Conservation (phyloP, 1,140 invertebrate genomes). For the Ganaspis sp. region DNA sequence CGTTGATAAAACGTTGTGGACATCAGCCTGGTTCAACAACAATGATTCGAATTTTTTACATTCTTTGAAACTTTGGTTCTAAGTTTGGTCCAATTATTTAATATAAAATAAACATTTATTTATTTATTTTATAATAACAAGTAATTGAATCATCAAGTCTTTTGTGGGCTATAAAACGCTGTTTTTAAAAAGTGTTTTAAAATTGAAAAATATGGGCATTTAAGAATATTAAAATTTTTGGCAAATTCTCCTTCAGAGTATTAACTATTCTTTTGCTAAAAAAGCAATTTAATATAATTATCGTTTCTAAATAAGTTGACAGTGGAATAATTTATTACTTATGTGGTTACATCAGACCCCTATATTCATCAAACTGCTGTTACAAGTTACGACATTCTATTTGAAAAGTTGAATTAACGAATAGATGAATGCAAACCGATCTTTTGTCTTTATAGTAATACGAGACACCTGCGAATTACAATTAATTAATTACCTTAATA, state of each 20-base stretch:
- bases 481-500: background rate
- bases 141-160: too few relatives aligned
- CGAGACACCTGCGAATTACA: background rate
- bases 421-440: background rate
- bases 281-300: conserved; percentile 13
- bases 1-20: too few relatives aligned
- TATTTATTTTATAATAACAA: too few relatives aligned
- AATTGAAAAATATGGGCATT: too few relatives aligned
- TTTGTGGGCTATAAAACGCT: too few relatives aligned
- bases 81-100: too few relatives aligned
- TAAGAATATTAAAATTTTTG: too few relatives aligned
- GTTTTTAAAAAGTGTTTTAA: too few relatives aligned
- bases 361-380: conserved; percentile 25
- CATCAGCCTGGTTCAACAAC: too few relatives aligned
- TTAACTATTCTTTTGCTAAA: background rate
- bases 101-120: too few relatives aligned
- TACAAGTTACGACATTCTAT: conserved; percentile 28
- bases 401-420: conserved; percentile 7
- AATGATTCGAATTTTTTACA: too few relatives aligned
- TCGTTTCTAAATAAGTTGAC: conserved; percentile 24
- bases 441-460: background rate
- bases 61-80: too few relatives aligned
- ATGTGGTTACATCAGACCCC: conserved; percentile 22
- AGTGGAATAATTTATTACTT: conserved; percentile 21
- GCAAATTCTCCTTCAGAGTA: background rate